Evolutionary conservation across 2,888 invertebrate species (phyloP).

Genomic region (Pseudococcus viburni): DNA sequence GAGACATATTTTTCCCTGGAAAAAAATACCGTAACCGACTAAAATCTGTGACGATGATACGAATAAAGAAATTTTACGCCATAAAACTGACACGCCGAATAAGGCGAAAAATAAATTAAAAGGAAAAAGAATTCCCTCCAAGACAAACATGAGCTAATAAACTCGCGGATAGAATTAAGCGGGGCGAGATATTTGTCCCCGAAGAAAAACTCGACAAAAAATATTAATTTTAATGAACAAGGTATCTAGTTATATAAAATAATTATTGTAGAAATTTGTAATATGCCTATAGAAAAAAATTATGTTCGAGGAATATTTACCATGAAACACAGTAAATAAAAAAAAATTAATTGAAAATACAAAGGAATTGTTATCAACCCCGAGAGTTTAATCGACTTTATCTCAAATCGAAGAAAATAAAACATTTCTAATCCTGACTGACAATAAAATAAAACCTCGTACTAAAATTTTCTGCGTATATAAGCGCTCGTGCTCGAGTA

Average conservation of each 20-base stretch:
- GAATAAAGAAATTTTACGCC: slow-evolving; percentile 20
- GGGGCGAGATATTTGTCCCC: not conserved
- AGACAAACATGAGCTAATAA: slow-evolving; percentile 1
- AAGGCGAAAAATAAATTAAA: slow-evolving; percentile 1
- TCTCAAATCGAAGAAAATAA: not conserved
- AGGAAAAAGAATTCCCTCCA: not conserved
- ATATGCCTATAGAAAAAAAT: not conserved
- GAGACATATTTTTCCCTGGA: not conserved
- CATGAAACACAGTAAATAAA: not conserved
- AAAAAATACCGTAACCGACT: not conserved
- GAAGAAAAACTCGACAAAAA: not conserved
- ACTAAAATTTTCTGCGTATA: not conserved
- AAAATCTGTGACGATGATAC: not conserved
- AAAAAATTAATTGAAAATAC: not conserved
- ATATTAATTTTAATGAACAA: slow-evolving; percentile 3
- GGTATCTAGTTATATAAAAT: not conserved
- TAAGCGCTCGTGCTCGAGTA: not conserved
- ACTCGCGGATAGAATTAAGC: slow-evolving; percentile 7
- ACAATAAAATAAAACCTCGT: not conserved
- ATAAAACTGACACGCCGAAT: slow-evolving; percentile 7
- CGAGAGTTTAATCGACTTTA: not conserved
- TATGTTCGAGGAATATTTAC: not conserved
- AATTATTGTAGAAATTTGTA: not conserved
- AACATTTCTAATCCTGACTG: not conserved
- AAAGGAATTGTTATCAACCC: not conserved